phyloP scores from a whole-genome alignment of 2,797 vertebrate genomes.

The Pangasius mekongensis region DNA sequence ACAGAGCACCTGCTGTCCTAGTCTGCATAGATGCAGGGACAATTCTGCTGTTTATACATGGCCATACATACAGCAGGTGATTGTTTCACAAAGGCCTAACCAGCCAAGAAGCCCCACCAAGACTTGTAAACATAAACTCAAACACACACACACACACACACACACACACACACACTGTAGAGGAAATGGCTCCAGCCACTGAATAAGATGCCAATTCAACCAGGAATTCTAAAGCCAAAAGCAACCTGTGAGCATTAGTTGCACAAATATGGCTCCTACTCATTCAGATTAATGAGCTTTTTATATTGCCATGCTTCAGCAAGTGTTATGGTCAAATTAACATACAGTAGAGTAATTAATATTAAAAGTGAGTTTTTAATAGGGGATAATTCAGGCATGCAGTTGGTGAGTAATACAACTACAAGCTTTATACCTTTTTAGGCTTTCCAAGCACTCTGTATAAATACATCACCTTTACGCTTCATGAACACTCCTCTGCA shows the following conservation, averaged over 20 bases:
- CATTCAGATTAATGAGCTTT: constrained; percentile 55
- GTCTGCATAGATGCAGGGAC: constrained; percentile 62
- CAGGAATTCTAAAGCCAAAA: constrained; percentile 61
- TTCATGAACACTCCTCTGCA: constrained; percentile 38
- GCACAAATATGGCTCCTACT: constrained; percentile 61
- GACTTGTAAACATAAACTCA: constrained; percentile 26
- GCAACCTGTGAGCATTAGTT: constrained; percentile 64
- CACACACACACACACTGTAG: constrained; percentile 44
- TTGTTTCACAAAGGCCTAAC: constrained; percentile 52
- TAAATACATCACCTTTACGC: constrained; percentile 48
- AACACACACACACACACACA: constrained; percentile 42
- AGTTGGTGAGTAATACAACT: not conserved
- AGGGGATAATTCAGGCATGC: not conserved
- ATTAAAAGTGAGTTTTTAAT: not conserved
- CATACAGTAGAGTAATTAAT: constrained; percentile 1
- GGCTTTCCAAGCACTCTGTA: constrained; percentile 23
- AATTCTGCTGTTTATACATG: constrained; percentile 71
- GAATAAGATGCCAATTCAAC: constrained; percentile 60
- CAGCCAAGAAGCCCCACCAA: constrained; percentile 20
- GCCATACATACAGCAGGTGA: constrained; percentile 68
- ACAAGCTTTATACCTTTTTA: not conserved
- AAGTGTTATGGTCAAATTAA: constrained; percentile 32
- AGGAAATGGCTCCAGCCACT: constrained; percentile 65
- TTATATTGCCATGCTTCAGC: constrained; percentile 59
- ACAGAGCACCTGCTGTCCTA: constrained; percentile 74